Conservation (phyloP, 2,797 vertebrate genomes). For the Amblyraja radiata region DNA sequence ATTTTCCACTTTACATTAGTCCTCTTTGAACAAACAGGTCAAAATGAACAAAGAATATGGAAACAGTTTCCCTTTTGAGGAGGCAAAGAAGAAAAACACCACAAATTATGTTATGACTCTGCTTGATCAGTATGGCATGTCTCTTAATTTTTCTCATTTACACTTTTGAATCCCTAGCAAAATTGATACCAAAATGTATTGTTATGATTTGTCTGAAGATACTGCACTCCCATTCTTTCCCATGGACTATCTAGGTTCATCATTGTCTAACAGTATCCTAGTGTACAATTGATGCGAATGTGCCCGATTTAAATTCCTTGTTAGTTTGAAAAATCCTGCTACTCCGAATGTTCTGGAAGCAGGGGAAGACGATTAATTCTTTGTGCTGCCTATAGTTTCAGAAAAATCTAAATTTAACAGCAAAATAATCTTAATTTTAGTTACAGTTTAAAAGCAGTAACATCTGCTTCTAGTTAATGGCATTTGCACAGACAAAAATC, state of each 20-base stretch:
- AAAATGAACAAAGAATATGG: neutral
- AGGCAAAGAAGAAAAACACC: neutral
- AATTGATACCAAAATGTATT: neutral
- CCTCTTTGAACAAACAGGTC: neutral
- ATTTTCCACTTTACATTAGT: neutral
- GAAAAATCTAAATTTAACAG: neutral
- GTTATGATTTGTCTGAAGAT: neutral
- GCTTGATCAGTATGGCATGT: neutral
- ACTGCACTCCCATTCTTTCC: neutral
- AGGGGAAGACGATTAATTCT: neutral
- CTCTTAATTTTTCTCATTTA: neutral
- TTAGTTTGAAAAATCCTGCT: neutral
- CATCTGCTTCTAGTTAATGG: neutral
- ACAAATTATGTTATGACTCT: neutral
- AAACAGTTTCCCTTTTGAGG: neutral
- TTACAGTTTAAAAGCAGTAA: neutral
- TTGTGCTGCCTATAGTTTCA: neutral
- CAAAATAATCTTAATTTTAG: neutral
- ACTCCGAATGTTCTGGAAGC: neutral
- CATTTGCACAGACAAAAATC: neutral
- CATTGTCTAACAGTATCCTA: neutral
- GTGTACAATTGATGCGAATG: neutral
- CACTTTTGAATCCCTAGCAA: neutral
- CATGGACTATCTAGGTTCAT: neutral
- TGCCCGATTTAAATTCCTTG: neutral